Conservation (phyloP, 1,140 invertebrate genomes). For the Trissolcus basalis region DNA sequence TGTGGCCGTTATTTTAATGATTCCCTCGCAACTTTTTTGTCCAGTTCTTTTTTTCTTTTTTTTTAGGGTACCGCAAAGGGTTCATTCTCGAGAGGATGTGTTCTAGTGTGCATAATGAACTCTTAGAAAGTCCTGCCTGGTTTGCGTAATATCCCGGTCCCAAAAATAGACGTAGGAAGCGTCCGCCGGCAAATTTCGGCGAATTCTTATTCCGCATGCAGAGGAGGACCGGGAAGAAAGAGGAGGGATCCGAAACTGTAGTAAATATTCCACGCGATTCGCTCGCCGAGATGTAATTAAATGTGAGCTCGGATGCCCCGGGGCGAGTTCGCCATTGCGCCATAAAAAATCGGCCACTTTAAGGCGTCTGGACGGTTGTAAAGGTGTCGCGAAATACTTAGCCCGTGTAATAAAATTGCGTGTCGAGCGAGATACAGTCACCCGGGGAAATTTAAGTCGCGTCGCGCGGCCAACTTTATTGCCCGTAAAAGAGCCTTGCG, state of each 20-base stretch:
- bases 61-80: constrained; percentile 33
- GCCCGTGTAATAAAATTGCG: constrained; percentile 47
- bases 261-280: constrained; percentile 50
- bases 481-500: too few species aligned
- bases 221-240: constrained; percentile 26
- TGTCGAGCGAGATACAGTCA: constrained; percentile 40
- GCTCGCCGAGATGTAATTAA: constrained; percentile 48
- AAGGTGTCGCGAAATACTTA: constrained; percentile 47
- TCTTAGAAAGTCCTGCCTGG: constrained; percentile 41
- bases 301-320: constrained; percentile 30
- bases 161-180: constrained; percentile 54
- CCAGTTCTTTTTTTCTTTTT: constrained; percentile 34
- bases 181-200: constrained; percentile 33
- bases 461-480: neutral
- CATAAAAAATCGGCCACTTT: constrained; percentile 45
- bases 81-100: constrained; percentile 38
- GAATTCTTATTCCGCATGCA: constrained; percentile 50
- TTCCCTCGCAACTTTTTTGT: constrained; percentile 45
- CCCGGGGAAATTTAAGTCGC: constrained; percentile 41
- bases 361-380: constrained; percentile 36
- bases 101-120: constrained; percentile 59
- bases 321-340: constrained; percentile 32
- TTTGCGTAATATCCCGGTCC: constrained; percentile 46
- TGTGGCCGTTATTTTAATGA: constrained; percentile 56
- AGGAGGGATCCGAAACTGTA: constrained; percentile 31